Evolutionary conservation across 2,113 vertebrate genomes (phyloP).

Genomic region (Prionailurus bengalensis): DNA sequence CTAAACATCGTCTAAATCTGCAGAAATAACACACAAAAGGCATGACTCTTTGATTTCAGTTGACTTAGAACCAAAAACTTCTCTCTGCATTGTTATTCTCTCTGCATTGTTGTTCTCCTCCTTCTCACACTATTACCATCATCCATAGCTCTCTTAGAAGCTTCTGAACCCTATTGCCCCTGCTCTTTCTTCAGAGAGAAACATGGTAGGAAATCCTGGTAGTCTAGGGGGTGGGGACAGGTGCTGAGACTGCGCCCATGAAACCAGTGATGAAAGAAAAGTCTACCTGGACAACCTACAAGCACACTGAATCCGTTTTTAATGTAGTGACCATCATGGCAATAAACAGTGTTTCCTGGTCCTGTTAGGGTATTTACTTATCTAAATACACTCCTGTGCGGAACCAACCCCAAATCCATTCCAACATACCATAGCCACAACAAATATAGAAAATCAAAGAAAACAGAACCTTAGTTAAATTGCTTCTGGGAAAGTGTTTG

Average conservation of each 20-base stretch:
- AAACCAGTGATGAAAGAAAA: not conserved
- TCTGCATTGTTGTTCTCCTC: not conserved
- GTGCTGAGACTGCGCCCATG: not conserved
- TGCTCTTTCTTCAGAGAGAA: slow-evolving; percentile 48
- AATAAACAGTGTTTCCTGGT: not conserved
- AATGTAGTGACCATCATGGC: not conserved
- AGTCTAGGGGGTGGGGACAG: not conserved
- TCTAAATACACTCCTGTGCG: not conserved
- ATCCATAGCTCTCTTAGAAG: not conserved
- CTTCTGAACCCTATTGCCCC: not conserved
- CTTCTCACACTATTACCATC: not conserved
- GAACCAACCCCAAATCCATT: not conserved
- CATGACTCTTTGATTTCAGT: not conserved
- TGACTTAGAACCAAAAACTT: not conserved
- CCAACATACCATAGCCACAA: not conserved
- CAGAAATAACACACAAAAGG: slow-evolving; percentile 6
- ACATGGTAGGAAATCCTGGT: not conserved
- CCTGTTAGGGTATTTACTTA: not conserved
- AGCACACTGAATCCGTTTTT: not conserved
- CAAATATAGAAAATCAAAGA: not conserved
- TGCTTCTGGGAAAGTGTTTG: not conserved
- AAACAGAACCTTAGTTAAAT: not conserved
- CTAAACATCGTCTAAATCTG: not conserved
- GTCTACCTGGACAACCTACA: not conserved
- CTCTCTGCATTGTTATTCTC: not conserved